Base-by-base conservation (phyloP, 2,113 vertebrate species). In the Phyllostomus hastatus region DNA sequence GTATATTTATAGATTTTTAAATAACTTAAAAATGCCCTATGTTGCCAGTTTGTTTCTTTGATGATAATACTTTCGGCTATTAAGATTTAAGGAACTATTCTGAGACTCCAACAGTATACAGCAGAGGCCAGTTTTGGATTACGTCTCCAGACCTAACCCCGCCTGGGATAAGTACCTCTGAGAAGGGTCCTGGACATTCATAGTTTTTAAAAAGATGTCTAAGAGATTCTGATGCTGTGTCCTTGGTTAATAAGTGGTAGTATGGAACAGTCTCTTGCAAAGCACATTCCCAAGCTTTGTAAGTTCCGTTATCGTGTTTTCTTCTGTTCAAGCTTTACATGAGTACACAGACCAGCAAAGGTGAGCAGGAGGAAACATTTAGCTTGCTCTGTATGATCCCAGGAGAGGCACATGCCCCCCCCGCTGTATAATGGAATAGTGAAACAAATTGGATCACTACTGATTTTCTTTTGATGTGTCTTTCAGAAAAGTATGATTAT, bases 401-500 rank as follows among this genome's bases (percentile, higher is more conserved):
- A 17, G 76, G 94, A 59, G 50, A 64, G 35, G 20, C 61, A 69
- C 17, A 33, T 7, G 4, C 43, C 48, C 87, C 84, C 46, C 22
- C 33, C 48, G 20, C 6, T 70, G 10, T 81, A 1, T 75, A 88
- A 69, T 88, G 61, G 52, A 54, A 54, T 76, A 31, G 7, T 41
- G 17, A 92, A 84, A 82, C 41, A 70, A 97, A 97, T 97, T 76
- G 92, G 84, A 97, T 96, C 69, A 33, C 14, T 97, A 59, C 72
- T 96, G 85, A 92, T 88, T 92, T 94, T 83, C 57, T 96, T 96
- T 97, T 96, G 69, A 48, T 98, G 52, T 98, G 83, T 98, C 96
- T 98, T 98, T 78, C 98, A 99, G 99, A 99, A 98, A 99, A 99
- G 97, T 99, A 99, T 48, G 99, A 99, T 95, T 99, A 99, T 90